Evolutionary conservation across 2,888 invertebrate genomes (phyloP), one percentile per base, ranked within the genome.

Genomic region (Entomobrya multifasciata): DNA sequence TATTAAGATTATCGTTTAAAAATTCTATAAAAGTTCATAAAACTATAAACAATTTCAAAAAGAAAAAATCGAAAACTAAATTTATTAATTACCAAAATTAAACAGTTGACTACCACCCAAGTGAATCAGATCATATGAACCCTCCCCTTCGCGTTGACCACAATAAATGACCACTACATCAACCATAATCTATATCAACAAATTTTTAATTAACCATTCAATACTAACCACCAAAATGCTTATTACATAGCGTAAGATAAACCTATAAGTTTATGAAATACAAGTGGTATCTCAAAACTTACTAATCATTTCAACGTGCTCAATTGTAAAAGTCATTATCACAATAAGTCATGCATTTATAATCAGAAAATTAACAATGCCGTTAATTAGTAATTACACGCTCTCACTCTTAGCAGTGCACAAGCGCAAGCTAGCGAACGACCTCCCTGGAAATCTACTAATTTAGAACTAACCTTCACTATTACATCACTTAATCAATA

Each of bases 371-470:
- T 70, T 70, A 70, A 47, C 47, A 70, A 27, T 25, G 25, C 15
- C 70, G n/a, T 30, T 70, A 44, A 70, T 44, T 70, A 47, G 22
- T 22, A 70, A 44, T 67, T 44, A 67, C 22, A 20, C 44, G 41
- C 15, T 49, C n/a, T 49, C 13, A 0, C 6, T 11, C 11, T 47
- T 67, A 41, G n/a, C 41, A 20, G 30, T 67, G 25, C 44, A 30
- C 22, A 17, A 67, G 6, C 52, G 6, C 25, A 25, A 57, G 25
- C 8, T 47, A 20, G 22, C 20, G 41, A 67, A 67, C 22, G 67
- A 67, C 67, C 44, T 67, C 67, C 25, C 67, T 67, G 67, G 67
- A 67, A 67, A 44, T 44, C 67, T 44, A 67, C 44, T 44, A 47
- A 67, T 44, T 25, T 67, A 22, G 22, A 22, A 67, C 11, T 47